phyloP scores from a whole-genome alignment of 2,888 invertebrate genomes.

The Agrochola lychnidis region DNA sequence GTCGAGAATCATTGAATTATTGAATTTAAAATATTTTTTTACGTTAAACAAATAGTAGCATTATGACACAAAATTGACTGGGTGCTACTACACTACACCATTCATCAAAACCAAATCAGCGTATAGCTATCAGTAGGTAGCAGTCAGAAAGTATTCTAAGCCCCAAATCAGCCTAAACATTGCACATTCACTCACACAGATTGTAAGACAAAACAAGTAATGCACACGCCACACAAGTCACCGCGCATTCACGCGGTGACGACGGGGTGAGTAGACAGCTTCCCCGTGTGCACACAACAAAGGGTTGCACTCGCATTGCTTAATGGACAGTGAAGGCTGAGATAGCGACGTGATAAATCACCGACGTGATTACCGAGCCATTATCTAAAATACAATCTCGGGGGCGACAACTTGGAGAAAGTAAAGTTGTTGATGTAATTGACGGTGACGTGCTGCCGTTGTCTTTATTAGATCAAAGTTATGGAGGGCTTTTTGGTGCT shows the following conservation, averaged over 20 bases:
- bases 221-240: conserved; percentile 47
- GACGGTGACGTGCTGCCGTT: conserved; percentile 73
- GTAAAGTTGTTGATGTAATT: conserved; percentile 86
- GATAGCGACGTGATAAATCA: conserved; percentile 90
- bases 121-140: not conserved
- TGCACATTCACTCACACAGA: conserved; percentile 41
- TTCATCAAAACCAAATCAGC: not conserved
- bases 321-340: conserved; percentile 90
- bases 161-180: not conserved
- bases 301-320: conserved; percentile 88
- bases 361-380: conserved; percentile 88
- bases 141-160: conserved; percentile 3
- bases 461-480: conserved; percentile 59
- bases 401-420: conserved; percentile 81
- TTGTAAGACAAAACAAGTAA: conserved; percentile 55
- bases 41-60: not conserved
- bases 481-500: conserved; percentile 13
- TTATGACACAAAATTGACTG: not conserved
- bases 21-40: not conserved
- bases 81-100: not conserved
- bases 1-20: not conserved
- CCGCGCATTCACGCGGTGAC: conserved; percentile 43
- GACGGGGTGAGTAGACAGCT: conserved; percentile 45
- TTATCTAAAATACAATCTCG: conserved; percentile 90
- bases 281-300: conserved; percentile 75